Base-by-base conservation (phyloP, 2,888 invertebrate species). In the Catocala nupta region DNA sequence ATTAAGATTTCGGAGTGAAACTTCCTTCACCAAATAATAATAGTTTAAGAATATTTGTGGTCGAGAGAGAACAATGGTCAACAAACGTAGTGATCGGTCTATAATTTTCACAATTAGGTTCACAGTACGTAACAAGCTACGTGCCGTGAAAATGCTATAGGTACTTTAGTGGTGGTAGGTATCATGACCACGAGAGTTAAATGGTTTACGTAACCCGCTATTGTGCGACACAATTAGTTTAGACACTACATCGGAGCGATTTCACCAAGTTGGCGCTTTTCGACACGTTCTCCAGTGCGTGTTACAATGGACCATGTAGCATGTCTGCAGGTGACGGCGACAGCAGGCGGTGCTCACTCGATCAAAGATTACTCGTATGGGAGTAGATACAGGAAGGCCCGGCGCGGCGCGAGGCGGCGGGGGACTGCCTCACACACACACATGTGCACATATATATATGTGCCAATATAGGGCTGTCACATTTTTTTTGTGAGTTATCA, bases 301-400 rank as follows among this genome's bases (percentile, higher is more conserved):
- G 70, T 58, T n/a, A 63, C 51, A 55, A 73, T 62, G 73, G 68
- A 53, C 25, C 25, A 25, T 25, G 25, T 25, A 25, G 25, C 25
- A 25, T 3, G 25, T 25, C 25, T 25, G 25, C 25, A 1, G 25
- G 52, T 36, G 33, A 55, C 48, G 55, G 25, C 52, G 52, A 51
- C 45, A 55, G 43, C 25, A 2, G 16, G 25, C 25, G 25, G 25
- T 25, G 25, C 47, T 36, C 42, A 25, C 25, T 25, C 50, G 43
- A 58, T 55, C 52, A 25, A 9, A 53, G 60, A 52, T 56, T 43
- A 39, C 25, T 25, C 36, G 36, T 9, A 39, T 9, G 36, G 36
- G 36, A 39, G 36, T 7, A 5, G 36, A 39, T 7, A 33, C 49
- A 55, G 55, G 13, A 63, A 52, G 39, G 13, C 25, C n/a, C 44